Base-by-base conservation (phyloP, 1,140 invertebrate species). In the Hyphantria cunea region DNA sequence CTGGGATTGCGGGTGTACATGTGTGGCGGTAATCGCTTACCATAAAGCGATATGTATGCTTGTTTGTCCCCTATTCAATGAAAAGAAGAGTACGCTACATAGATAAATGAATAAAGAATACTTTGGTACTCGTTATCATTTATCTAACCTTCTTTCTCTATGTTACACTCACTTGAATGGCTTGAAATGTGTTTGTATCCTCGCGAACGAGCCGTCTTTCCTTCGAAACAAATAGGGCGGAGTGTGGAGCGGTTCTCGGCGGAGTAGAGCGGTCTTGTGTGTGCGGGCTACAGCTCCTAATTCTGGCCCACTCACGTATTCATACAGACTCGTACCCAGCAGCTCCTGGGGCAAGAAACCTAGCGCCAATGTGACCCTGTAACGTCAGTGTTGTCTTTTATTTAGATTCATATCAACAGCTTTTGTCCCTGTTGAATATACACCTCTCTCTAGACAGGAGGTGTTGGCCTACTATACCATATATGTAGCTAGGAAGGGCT, bases 331-430 rank as follows among this genome's bases (percentile, higher is more conserved):
- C 0, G 96, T 97, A 7, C 97, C 97, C 11, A 98, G 88, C 15
- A 99, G 87, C 91, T 99, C 97, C 91, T 99, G 98, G 1, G 97
- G 97, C 51, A 98, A 91, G 91, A 96, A 98, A 6, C 97, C 97
- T 31, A 98, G 91, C 12, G 97, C 94, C 39, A 98, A 80, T 2
- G 97, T 98, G 9, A 96, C 96, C 84, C 96, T 98, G 88, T 17
- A 92, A 89, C 10, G 17, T 25, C 2, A 25, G 17, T 25, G 1
- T 25, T 5, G 17, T 25, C 5, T n/a, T n/a, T n/a, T n/a, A 13
- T 42, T 42, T n/a, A 42, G 12, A n/a, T 42, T 9, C 10, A 10
- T 9, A 42, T 42, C 41, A 9, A 11, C 5, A 10, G 4, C 10
- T 48, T 14, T 12, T 34, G 5, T 6, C 9, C 9, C n/a, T n/a